Evolutionary conservation across 2,113 vertebrate genomes (phyloP), one percentile per base, ranked within the genome.

Genomic region (Myotis lucifugus): DNA sequence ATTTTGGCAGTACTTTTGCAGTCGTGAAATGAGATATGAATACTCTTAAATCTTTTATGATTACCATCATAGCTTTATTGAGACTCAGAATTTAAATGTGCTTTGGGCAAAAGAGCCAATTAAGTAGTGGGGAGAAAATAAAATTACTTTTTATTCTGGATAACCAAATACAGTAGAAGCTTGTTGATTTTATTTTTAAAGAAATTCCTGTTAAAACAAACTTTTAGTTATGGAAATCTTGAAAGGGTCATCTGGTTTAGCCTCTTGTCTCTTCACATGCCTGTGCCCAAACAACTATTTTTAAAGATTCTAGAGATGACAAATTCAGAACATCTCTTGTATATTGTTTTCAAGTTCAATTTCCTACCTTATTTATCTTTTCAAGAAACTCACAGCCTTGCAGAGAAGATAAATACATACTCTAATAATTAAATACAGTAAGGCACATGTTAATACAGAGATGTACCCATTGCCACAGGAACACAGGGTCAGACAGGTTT

Each of bases 41-140:
- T 96, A 95, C 48, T 90, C 94, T 96, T 97, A 96, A 98, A 98
- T 97, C 93, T 97, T 97, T 96, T 93, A 98, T 98, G 96, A 98
- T 97, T 97, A 96, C 2, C 8, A 48, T 42, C 87, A 40, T 93
- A 64, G 84, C 56, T 66, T 97, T 97, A 94, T 79, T 73, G 97
- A 95, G 88, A 78, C 66, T 97, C 92, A 74, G 84, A 96, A 97
- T 96, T 98, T 89, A 97, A 96, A 97, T 76, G n/a, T 82, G 46
- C 95, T 98, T 95, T 96, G 48, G 93, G 96, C 78, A 97, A 97
- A 97, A 96, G 69, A 98, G 32, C 4, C 77, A 97, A 96, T 98
- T 98, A 97, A 97, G 89, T 50, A 72, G 93, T 82, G 91, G 85
- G 95, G 91, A 97, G 73, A 95, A 93, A 96, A 84, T 85, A 86